These are phyloP conservation scores for Cerastoderma edule DNA, from an alignment of 2,888 invertebrate genomes.

Conservation along the genomic window DNA sequence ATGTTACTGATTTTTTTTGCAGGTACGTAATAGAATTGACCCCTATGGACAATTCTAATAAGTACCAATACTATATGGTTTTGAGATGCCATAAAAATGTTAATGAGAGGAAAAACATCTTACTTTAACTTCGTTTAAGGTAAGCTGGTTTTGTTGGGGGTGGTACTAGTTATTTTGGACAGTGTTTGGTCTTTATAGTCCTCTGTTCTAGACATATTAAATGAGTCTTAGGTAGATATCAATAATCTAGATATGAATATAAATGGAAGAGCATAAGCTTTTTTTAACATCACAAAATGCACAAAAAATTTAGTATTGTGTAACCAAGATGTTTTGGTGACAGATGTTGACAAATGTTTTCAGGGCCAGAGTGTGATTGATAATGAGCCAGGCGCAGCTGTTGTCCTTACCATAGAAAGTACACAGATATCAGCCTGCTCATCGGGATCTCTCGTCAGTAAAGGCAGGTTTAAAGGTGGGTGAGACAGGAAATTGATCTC, in stretches of 20 bases:
- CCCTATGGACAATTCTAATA: no score
- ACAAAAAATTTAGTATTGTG: background rate
- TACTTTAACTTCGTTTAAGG: no score
- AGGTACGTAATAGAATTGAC: no score
- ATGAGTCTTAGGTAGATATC: background rate
- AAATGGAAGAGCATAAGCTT: background rate
- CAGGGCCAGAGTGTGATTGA: conserved; percentile 66
- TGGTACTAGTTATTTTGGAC: no score
- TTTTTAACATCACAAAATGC: background rate
- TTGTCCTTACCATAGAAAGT: conserved; percentile 97
- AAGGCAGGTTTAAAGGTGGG: conserved; percentile 87
- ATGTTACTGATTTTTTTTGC: no score
- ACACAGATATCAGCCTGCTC: conserved; percentile 98
- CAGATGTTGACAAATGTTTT: no score
- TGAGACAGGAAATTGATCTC: conserved; percentile 7
- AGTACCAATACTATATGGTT: no score
- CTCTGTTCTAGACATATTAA: no score
- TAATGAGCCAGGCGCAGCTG: conserved; percentile 87
- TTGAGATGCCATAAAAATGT: no score
- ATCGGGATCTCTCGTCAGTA: conserved; percentile 97
- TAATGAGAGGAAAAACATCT: no score
- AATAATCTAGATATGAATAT: background rate
- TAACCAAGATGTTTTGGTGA: background rate
- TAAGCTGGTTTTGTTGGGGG: no score
- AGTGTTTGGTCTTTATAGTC: no score